phyloP scores from a whole-genome alignment of 1,140 invertebrate genomes.

The Parasteatoda tepidariorum region DNA sequence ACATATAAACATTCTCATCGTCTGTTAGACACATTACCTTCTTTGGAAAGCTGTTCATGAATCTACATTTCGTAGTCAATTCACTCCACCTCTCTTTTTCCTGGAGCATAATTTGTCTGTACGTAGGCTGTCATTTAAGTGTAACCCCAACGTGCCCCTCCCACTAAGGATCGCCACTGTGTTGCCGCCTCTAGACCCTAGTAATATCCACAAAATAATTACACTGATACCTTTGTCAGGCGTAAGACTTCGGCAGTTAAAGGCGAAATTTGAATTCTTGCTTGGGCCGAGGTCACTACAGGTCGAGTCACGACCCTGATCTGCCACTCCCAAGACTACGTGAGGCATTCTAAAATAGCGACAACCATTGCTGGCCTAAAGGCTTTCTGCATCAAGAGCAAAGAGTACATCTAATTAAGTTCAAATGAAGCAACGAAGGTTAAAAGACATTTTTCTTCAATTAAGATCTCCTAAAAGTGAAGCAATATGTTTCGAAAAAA shows the following conservation, averaged over 20 bases:
- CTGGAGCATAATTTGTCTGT: background rate
- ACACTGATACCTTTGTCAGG: conserved; percentile 41
- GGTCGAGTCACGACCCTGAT: conserved; percentile 58
- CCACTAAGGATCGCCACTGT: conserved; percentile 25
- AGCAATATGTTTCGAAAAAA: conserved; percentile 28
- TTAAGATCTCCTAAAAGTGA: conserved; percentile 56
- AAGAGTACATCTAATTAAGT: conserved; percentile 55
- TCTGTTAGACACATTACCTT: too few relatives aligned
- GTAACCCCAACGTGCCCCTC: conserved; percentile 25
- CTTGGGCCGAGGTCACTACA: conserved; percentile 45
- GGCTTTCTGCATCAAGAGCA: conserved; percentile 40
- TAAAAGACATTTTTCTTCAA: conserved; percentile 57
- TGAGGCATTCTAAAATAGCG: conserved; percentile 48
- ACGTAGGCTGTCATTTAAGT: background rate
- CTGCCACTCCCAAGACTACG: conserved; percentile 50
- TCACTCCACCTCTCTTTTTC: background rate
- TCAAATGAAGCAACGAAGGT: conserved; percentile 46
- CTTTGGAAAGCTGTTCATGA: background rate
- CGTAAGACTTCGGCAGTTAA: conserved; percentile 56
- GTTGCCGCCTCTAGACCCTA: conserved; percentile 35
- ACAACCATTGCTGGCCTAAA: conserved; percentile 30
- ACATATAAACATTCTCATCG: background rate
- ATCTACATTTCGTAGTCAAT: too few relatives aligned
- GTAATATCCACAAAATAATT: conserved; percentile 51
- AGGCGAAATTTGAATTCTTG: conserved; percentile 54